A percentile compares a stretch with the other conserved stretches of the same genome.
phyloP scores from a whole-genome alignment of 2,113 vertebrate genomes.

The Hemibates koningsi region DNA sequence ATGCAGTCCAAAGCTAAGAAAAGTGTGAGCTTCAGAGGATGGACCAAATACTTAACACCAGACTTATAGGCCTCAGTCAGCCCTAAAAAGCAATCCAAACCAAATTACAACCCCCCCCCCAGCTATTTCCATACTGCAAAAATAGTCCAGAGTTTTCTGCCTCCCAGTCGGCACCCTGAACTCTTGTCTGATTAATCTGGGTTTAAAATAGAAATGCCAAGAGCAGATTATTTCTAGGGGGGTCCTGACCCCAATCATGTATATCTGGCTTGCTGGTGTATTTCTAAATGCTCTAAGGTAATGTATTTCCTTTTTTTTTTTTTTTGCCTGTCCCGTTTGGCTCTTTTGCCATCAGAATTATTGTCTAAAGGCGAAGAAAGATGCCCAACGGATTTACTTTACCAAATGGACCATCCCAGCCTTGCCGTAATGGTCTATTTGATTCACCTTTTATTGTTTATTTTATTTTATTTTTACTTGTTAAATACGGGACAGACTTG shows the following conservation, averaged over 20 bases:
- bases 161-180: not conserved
- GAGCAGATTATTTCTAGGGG: slow-evolving; percentile 44
- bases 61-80: not conserved
- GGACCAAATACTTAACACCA: not conserved
- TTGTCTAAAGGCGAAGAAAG: too few relatives aligned
- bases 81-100: not conserved
- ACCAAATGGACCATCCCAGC: too few relatives aligned
- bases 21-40: not conserved
- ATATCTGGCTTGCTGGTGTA: not conserved
- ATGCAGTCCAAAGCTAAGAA: not conserved
- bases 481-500: too few relatives aligned
- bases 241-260: slow-evolving; percentile 28
- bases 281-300: slow-evolving; percentile 3
- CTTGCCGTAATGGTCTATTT: too few relatives aligned
- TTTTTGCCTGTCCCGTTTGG: too few relatives aligned
- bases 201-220: slow-evolving; percentile 44
- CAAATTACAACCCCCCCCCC: not conserved
- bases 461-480: too few relatives aligned
- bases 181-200: slow-evolving; percentile 47
- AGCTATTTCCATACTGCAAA: not conserved
- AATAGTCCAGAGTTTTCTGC: not conserved
- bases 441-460: too few relatives aligned
- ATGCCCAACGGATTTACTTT: too few relatives aligned
- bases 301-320: not conserved
- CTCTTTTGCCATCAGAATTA: too few relatives aligned